These are phyloP conservation scores for Cotesia congregata DNA, from an alignment of 2,888 invertebrate species.

Conservation along the genomic window DNA sequence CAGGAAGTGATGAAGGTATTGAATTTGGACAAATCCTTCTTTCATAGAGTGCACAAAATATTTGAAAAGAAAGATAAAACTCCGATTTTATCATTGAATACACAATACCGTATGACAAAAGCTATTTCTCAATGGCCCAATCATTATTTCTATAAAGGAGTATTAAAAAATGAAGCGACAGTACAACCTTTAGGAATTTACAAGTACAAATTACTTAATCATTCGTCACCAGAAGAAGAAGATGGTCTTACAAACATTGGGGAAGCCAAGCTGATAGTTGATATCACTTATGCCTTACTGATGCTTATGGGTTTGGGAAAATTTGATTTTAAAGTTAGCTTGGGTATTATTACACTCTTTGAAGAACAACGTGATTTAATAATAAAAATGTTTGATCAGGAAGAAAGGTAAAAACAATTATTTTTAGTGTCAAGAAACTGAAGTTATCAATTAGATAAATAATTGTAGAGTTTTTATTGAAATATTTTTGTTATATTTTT, in stretches of 20 bases:
- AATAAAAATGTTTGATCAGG: slow-evolving; percentile 61
- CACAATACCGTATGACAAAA: slow-evolving; percentile 89
- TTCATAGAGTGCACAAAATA: slow-evolving; percentile 79
- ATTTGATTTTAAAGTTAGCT: slow-evolving; percentile 57
- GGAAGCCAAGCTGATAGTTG: slow-evolving; percentile 77
- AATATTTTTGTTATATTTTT: not conserved
- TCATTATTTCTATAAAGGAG: slow-evolving; percentile 77
- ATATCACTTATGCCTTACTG: slow-evolving; percentile 71
- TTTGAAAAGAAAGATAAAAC: slow-evolving; percentile 67
- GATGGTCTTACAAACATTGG: slow-evolving; percentile 71
- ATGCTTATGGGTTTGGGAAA: slow-evolving; percentile 60
- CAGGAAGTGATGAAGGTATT: slow-evolving; percentile 78
- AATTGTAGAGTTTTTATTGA: too few relatives aligned
- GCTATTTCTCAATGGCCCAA: slow-evolving; percentile 86
- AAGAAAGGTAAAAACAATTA: not conserved
- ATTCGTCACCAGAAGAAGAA: slow-evolving; percentile 68
- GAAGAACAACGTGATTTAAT: slow-evolving; percentile 72
- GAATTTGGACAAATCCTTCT: slow-evolving; percentile 82
- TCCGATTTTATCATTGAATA: slow-evolving; percentile 74
- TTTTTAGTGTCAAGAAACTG: too few relatives aligned
- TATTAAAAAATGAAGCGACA: slow-evolving; percentile 65
- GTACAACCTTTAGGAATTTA: slow-evolving; percentile 47
- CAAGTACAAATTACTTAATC: slow-evolving; percentile 73
- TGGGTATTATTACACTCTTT: slow-evolving; percentile 82
- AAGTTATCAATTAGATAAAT: too few relatives aligned